Base-by-base conservation (phyloP, 2,888 invertebrate species). In the Sinohyriopsis cumingii region DNA sequence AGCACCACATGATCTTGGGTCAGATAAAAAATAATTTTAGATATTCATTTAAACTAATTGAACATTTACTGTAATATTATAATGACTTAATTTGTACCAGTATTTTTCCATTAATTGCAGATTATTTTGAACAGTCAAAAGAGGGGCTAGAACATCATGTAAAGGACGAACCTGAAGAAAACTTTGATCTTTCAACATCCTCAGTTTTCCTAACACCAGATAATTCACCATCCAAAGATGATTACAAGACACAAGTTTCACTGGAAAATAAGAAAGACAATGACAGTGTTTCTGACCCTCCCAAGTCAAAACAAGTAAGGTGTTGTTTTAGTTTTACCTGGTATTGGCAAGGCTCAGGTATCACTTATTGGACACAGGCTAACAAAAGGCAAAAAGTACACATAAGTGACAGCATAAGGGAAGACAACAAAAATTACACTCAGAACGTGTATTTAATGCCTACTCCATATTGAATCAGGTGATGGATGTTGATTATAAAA, bases 141-240 rank as follows among this genome's bases (percentile, higher is more conserved):
- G 45, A 45, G 45, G 45, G 45, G 45, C 6, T 33, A 33, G 33
- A 33, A 33, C 6, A 55, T 33, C 22, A 61, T 24, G 55, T 67
- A 54, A 67, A 55, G 55, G 61, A 22, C 33, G 25, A 53, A 53
- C 18, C 59, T 19, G 69, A 73, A 19, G 59, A 57, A 55, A 64
- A 66, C 15, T 53, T 63, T 22, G 65, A 71, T 12, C 54, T 79
- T 20, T 70, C 69, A 18, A 67, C 66, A n/a, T 77, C 81, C n/a
- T 82, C 82, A 33, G 76, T 81, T 12, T 60, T 84, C 18, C 68
- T 84, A 12, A 85, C 85, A 3, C 85, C 85, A n/a, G 79, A 83
- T 33, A 69, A 82, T 3, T 81, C 85, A 19, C 85, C 85, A 5
- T 72, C 71, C n/a, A 83, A 79, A 72, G 77, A 79, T 19, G 71